Conservation (phyloP, 2,113 vertebrate species). For the Atherinomorus stipes region DNA sequence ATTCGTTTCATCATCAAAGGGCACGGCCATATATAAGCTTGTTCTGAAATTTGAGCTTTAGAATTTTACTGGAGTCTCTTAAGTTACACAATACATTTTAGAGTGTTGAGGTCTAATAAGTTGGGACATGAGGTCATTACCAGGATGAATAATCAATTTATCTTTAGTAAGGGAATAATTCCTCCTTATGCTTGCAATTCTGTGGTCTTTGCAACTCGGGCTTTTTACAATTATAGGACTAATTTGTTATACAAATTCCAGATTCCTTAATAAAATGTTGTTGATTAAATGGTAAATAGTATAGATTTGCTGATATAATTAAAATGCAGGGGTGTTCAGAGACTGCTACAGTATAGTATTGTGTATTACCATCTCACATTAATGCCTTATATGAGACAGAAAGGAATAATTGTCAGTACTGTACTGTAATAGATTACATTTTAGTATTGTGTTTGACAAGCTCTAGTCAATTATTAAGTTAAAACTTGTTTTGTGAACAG, state of each 20-base stretch:
- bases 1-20: slow-evolving; percentile 32
- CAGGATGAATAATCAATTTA: slow-evolving; percentile 74
- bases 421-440: slow-evolving; percentile 12
- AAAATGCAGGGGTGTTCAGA: slow-evolving; percentile 22
- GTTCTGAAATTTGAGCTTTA: slow-evolving; percentile 32
- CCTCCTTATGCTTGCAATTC: slow-evolving; percentile 66
- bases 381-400: slow-evolving; percentile 12
- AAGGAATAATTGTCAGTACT: slow-evolving; percentile 5
- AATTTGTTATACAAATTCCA: slow-evolving; percentile 66
- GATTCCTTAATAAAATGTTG: slow-evolving; percentile 51
- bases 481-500: slow-evolving; percentile 10
- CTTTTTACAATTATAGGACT: slow-evolving; percentile 71
- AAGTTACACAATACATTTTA: slow-evolving; percentile 22
- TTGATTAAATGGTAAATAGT: slow-evolving; percentile 63
- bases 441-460: slow-evolving; percentile 3
- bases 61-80: slow-evolving; percentile 24
- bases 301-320: slow-evolving; percentile 58
- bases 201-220: slow-evolving; percentile 45
- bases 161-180: slow-evolving; percentile 54
- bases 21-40: neutral
- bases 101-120: slow-evolving; percentile 51
- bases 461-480: slow-evolving; percentile 3
- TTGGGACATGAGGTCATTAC: slow-evolving; percentile 68
- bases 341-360: neutral
- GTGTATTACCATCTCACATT: slow-evolving; percentile 19